These are phyloP conservation scores for Myotis yumanensis DNA, from an alignment of 2,113 vertebrate species.

Conservation along the genomic window DNA sequence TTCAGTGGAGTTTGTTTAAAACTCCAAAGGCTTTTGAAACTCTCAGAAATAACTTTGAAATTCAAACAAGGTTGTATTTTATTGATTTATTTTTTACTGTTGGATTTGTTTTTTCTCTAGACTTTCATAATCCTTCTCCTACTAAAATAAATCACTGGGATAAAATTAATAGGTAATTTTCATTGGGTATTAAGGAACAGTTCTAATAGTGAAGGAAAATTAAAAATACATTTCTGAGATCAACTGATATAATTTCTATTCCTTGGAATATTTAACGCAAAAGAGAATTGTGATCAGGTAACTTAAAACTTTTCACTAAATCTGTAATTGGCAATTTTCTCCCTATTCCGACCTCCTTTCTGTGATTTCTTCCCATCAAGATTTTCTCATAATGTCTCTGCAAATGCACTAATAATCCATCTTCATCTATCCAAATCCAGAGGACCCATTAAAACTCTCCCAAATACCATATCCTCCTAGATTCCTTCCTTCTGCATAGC, in stretches of 20 bases:
- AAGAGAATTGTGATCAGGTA: background rate
- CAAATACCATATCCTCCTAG: background rate
- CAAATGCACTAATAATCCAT: background rate
- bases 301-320: slow-evolving; percentile 12
- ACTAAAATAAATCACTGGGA: slow-evolving; percentile 53
- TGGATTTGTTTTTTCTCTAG: slow-evolving; percentile 39
- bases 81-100: slow-evolving; percentile 36
- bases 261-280: slow-evolving; percentile 10
- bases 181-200: slow-evolving; percentile 26
- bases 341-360: background rate
- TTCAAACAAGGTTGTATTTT: slow-evolving; percentile 41
- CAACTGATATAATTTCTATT: background rate
- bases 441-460: background rate
- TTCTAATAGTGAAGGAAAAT: slow-evolving; percentile 45
- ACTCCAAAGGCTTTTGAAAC: slow-evolving; percentile 16
- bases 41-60: slow-evolving; percentile 26
- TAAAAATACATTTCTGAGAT: slow-evolving; percentile 14
- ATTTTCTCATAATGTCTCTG: background rate
- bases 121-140: slow-evolving; percentile 23
- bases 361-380: background rate
- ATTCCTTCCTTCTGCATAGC: background rate
- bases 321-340: background rate
- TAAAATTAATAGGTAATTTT: slow-evolving; percentile 54
- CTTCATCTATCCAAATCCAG: background rate
- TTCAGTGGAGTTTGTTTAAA: slow-evolving; percentile 56